Percentiles rank a stretch among this genome's conserved stretches.
phyloP scores from a whole-genome alignment of 1,140 invertebrate species.

The Lepidotrigona ventralis region DNA sequence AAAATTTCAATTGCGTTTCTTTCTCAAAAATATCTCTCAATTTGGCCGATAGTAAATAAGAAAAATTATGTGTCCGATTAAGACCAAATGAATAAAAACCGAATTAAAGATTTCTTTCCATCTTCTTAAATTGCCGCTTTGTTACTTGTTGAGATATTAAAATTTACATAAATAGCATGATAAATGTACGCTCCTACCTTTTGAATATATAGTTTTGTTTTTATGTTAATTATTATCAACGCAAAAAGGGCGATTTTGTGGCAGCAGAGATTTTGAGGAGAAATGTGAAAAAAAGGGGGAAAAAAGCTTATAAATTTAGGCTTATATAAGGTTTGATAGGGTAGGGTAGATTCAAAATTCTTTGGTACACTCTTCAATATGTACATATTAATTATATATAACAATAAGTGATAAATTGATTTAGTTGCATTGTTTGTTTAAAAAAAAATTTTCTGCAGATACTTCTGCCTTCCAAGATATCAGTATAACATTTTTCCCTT shows the following conservation, averaged over 20 bases:
- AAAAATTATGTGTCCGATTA: background rate
- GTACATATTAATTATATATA: background rate
- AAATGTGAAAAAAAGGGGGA: background rate
- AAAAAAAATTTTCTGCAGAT: background rate
- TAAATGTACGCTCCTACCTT: background rate
- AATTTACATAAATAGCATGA: background rate
- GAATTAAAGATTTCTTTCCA: background rate
- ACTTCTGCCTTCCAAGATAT: background rate
- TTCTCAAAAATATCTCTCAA: background rate
- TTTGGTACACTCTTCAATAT: background rate
- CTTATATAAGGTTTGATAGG: too few species aligned
- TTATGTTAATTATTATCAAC: background rate
- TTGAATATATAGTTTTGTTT: background rate
- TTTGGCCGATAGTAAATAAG: background rate
- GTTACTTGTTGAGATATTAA: background rate
- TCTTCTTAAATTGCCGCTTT: background rate
- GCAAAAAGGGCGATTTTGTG: background rate
- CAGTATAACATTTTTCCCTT: background rate
- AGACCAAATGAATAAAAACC: background rate
- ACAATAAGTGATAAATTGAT: background rate
- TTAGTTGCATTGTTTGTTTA: background rate
- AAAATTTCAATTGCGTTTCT: background rate
- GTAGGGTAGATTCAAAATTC: background rate
- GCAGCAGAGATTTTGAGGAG: background rate
- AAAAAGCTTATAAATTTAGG: too few species aligned